phyloP scores from a whole-genome alignment of 2,888 invertebrate genomes.

The Bombyx huttoni region DNA sequence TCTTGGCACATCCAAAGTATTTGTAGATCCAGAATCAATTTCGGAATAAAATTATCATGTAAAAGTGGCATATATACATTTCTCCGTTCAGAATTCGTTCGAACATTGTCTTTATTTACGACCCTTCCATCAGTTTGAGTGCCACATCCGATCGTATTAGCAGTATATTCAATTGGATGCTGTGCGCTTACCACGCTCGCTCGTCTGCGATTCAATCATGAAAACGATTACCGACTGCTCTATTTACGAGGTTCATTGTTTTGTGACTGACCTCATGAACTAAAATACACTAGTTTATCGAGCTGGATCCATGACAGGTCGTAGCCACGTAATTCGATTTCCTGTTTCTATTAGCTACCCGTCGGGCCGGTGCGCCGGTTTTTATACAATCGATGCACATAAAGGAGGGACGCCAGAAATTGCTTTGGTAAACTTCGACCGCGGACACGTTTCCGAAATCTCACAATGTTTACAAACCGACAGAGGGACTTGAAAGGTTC shows the following conservation, averaged over 20 bases:
- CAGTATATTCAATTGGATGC: constrained; percentile 37
- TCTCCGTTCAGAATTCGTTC: not conserved
- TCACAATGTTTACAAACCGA: constrained; percentile 43
- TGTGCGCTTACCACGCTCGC: constrained; percentile 17
- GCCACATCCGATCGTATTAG: constrained; percentile 42
- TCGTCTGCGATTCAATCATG: constrained; percentile 29
- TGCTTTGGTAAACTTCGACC: constrained; percentile 26
- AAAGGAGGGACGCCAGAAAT: constrained; percentile 14
- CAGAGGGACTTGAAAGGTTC: constrained; percentile 43
- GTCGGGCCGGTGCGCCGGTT: constrained; percentile 9
- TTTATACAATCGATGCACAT: constrained; percentile 14
- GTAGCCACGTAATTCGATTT: constrained; percentile 36
- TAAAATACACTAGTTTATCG: constrained; percentile 28
- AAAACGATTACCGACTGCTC: constrained; percentile 34
- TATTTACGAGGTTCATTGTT: constrained; percentile 44
- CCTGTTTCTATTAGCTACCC: constrained; percentile 29
- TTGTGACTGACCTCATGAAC: constrained; percentile 34
- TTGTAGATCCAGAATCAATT: not conserved
- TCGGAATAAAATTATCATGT: not conserved
- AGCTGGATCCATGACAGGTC: constrained; percentile 23
- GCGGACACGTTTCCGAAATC: constrained; percentile 32
- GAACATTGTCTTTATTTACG: constrained; percentile 2
- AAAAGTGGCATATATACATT: not conserved
- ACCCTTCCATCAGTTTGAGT: constrained; percentile 30
- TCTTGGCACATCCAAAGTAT: not conserved